Base-by-base conservation (phyloP, 2,888 invertebrate species). In the Malthinus seriepunctatus region DNA sequence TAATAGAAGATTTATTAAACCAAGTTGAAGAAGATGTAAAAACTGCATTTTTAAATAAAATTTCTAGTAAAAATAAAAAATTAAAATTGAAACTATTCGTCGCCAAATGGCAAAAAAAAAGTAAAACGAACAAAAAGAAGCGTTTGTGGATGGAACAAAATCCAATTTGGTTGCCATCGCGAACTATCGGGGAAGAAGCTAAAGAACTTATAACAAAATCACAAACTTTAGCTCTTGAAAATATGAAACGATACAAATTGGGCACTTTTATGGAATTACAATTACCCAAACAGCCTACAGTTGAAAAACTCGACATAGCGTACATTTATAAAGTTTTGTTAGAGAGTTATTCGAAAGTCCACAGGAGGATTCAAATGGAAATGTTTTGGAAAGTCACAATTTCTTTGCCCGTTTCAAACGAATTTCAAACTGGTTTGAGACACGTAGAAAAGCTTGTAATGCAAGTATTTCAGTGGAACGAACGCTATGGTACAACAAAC, bases 331-430 rank as follows among this genome's bases (percentile, higher is more conserved):
- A 65, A 9, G 46, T 67, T 11, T 60, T 78, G 37, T 60, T 67
- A 14, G 68, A 70, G 56, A 70, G 70, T 49, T 69, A 68, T 45
- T 62, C 60, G 10, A 67, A 70, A 32, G 48, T 70, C 31, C 66
- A 63, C 12, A 67, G 62, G 10, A 65, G 66, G 38, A 60, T 72
- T 46, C 71, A 69, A 15, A 74, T 69, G 48, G 70, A 74, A 39
- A 63, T 79, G n/a, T 83, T 77, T 66, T 88, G 88, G 88, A 88
- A 88, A 77, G 73, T 87, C 32, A 81, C 84, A 4, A 72, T 88
- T 48, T 83, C 86, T 6, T 79, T 85, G 53, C 85, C 87, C 1
- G 79, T 82, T 62, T 66, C 78, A 46, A 72, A 73, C 14, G 80
- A 82, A 69, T 80, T 81, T 74, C 64, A 73, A 11, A 67, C 33